Base-by-base conservation (phyloP, 2,113 vertebrate species). In the Suncus etruscus region DNA sequence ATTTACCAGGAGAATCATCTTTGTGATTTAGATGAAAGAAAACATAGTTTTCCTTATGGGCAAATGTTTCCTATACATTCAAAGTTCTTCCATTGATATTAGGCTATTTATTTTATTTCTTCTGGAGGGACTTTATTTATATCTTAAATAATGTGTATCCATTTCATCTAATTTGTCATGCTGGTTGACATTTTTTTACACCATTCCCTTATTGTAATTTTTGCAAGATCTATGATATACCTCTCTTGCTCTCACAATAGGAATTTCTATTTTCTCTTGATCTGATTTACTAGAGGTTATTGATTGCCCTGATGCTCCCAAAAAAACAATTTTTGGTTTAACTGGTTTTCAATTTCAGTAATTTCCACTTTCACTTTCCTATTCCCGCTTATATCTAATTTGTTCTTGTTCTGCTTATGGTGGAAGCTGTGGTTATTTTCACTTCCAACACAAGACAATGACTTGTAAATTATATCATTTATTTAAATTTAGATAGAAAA, bases 361-460 rank as follows among this genome's bases (percentile, higher is more conserved):
- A 87, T 85, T 84, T 87, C 58, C 45, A 84, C 78, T 66, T 91
- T 83, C 76, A 45, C 83, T 81, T 85, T 69, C 31, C 79, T 77
- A 22, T 11, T 72, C 50, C 50, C 74, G n/a, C 18, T 83, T 86
- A 22, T 84, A 11, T 70, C 93, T 73, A 72, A 85, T n/a, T 85
- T 83, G 12, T 15, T 88, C 29, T 92, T 92, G 75, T 80, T 83
- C 24, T 75, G 47, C 32, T 68, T 69, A 70, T 83, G 54, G 29
- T 94, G 11, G 31, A 65, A 91, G n/a, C 12, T 73, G 11, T 69
- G 18, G 27, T 75, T 32, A 91, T 0, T 77, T 87, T 82, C 29
- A 73, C 86, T 31, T 86, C 51, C 7, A 87, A 82, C 18, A 61
- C 0, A 70, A 22, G 47, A 45, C 39, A 88, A 63, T 77, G 65